Percentiles rank a stretch among this genome's conserved stretches.
Conservation (phyloP, 2,797 vertebrate genomes). For the Hydrophis major region DNA sequence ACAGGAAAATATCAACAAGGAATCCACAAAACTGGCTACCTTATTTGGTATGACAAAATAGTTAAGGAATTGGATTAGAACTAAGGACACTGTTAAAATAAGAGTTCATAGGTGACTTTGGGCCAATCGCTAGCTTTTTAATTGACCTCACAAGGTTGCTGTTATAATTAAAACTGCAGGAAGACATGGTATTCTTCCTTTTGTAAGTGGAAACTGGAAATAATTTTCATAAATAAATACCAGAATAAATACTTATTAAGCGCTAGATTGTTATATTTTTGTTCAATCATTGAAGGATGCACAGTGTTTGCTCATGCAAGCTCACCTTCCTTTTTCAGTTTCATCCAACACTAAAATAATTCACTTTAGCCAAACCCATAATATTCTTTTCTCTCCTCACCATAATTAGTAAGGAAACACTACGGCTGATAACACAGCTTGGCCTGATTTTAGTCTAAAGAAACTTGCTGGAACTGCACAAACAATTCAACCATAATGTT, state of each 20-base stretch:
- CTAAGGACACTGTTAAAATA: neutral
- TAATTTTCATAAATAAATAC: neutral
- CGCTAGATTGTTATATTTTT: neutral
- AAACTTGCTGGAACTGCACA: neutral
- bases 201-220: neutral
- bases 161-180: neutral
- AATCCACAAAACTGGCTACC: neutral
- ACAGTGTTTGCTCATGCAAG: neutral
- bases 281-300: neutral
- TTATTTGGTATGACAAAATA: neutral
- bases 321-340: neutral
- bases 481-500: neutral
- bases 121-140: neutral
- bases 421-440: neutral
- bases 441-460: neutral
- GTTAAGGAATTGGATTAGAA: neutral
- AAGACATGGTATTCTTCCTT: neutral
- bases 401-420: neutral
- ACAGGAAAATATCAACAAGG: neutral
- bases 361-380: neutral
- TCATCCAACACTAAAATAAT: neutral
- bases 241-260: neutral
- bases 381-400: neutral
- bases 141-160: neutral
- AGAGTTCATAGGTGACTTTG: neutral